These are phyloP conservation scores for Agonopterix subpropinquella DNA, from an alignment of 2,888 invertebrate species.

Conservation along the genomic window DNA sequence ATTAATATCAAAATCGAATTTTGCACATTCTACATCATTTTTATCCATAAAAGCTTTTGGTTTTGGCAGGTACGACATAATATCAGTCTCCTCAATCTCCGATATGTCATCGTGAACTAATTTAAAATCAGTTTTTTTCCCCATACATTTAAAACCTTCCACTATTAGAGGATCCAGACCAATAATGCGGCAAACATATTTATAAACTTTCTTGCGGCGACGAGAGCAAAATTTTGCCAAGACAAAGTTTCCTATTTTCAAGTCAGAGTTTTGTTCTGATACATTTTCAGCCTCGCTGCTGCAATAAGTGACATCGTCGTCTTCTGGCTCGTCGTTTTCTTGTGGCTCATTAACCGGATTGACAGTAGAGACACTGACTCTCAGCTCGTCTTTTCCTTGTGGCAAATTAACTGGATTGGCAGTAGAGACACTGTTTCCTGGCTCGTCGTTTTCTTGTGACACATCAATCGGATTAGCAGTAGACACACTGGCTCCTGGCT, in stretches of 20 bases:
- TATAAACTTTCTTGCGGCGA: constrained; percentile 6
- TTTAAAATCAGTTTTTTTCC: constrained; percentile 7
- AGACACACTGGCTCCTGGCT: constrained; percentile 10
- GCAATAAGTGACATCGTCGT: constrained; percentile 3
- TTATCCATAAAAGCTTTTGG: neutral
- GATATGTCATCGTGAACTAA: constrained; percentile 6
- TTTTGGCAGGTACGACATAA: constrained; percentile 6
- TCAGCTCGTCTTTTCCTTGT: constrained; percentile 1
- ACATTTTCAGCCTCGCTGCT: constrained; percentile 1
- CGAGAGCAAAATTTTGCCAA: constrained; percentile 8
- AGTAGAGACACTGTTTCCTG: neutral
- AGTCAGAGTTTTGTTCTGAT: neutral
- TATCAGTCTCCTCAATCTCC: constrained; percentile 3
- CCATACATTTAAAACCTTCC: constrained; percentile 6
- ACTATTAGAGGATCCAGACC: neutral
- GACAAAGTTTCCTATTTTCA: constrained; percentile 7
- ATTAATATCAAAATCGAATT: too few species aligned
- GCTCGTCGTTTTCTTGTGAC: constrained; percentile 7
- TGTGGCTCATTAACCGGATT: neutral
- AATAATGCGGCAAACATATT: constrained; percentile 9
- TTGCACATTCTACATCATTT: too few species aligned
- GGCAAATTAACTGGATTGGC: neutral
- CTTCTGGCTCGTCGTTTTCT: constrained; percentile 1
- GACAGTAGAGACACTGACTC: too few species aligned
- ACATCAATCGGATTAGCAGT: constrained; percentile 2